Evolutionary conservation across 2,113 vertebrate species (phyloP).

Genomic region (Choloepus hoffmanni): DNA sequence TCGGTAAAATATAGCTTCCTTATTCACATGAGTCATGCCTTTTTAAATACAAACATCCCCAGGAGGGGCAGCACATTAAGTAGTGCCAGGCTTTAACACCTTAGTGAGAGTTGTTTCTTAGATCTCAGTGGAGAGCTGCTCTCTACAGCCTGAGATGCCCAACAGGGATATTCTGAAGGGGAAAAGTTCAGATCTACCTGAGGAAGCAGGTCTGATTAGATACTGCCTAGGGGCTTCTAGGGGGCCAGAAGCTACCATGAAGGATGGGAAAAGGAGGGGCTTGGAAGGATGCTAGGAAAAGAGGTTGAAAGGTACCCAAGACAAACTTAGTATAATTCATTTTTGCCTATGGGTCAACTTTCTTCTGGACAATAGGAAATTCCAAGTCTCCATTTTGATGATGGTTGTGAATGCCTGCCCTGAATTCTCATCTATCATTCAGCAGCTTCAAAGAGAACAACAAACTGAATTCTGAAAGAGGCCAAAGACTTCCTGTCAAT

Average conservation of each 20-base stretch:
- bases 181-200: not conserved
- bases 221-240: not conserved
- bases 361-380: constrained; percentile 11
- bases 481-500: constrained; percentile 50
- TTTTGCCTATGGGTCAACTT: constrained; percentile 46
- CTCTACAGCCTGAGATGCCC: not conserved
- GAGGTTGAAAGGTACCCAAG: not conserved
- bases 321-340: not conserved
- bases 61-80: not conserved
- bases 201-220: not conserved
- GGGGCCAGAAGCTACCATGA: not conserved
- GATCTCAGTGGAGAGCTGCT: not conserved
- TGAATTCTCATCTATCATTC: constrained; percentile 27
- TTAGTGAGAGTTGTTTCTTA: not conserved
- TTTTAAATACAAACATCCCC: not conserved
- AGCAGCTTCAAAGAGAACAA: constrained; percentile 56
- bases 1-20: not conserved
- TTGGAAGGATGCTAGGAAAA: constrained; percentile 11
- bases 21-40: not conserved
- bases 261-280: not conserved
- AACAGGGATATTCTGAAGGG: not conserved
- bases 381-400: not conserved
- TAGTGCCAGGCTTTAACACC: not conserved
- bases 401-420: not conserved
- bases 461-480: constrained; percentile 38